These are phyloP conservation scores for Saxidomus purpurata DNA, from an alignment of 1,140 invertebrate species.

Conservation along the genomic window DNA sequence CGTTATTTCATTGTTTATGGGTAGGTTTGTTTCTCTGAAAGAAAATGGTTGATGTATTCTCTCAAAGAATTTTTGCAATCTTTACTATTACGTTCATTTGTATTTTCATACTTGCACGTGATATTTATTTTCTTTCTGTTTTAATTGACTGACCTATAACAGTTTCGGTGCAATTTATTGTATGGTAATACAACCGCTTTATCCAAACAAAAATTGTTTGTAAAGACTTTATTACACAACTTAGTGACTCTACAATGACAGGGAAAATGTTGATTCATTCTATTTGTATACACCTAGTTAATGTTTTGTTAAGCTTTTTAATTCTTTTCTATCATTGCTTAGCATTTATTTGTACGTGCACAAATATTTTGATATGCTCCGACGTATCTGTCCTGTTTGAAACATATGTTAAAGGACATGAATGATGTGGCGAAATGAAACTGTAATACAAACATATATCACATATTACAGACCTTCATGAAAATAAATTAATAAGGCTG, in stretches of 20 bases:
- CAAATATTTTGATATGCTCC: conserved; percentile 32
- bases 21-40: neutral
- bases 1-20: neutral
- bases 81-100: no score
- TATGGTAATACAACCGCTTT: neutral
- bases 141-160: neutral
- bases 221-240: neutral
- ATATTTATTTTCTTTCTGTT: no score
- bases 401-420: conserved; percentile 20
- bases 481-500: no score
- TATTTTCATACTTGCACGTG: no score
- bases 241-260: neutral
- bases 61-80: neutral
- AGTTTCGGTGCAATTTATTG: neutral
- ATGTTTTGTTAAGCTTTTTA: conserved; percentile 33
- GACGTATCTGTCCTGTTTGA: neutral
- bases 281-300: conserved; percentile 31
- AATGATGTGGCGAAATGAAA: neutral
- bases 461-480: no score
- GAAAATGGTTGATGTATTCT: neutral
- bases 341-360: conserved; percentile 15
- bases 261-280: neutral
- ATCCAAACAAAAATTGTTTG: neutral
- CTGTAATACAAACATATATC: no score
- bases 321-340: conserved; percentile 1